Conservation (phyloP, 1,140 invertebrate genomes). For the Pseudomyrmex pallidus region DNA sequence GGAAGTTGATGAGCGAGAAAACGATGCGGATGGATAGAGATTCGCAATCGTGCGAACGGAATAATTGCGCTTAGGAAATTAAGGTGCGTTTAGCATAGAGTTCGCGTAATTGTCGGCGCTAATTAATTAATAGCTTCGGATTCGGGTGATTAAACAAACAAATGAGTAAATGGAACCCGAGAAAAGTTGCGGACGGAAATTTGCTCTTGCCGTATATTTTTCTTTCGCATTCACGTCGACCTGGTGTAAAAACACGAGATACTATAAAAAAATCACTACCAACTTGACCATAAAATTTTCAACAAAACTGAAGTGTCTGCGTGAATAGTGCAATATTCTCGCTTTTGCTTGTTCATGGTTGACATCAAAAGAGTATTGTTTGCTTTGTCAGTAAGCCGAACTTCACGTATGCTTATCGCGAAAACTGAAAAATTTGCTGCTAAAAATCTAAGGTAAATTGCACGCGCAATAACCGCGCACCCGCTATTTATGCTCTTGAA, state of each 20-base stretch:
- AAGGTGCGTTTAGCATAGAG: constrained; percentile 64
- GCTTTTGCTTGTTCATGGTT: constrained; percentile 11
- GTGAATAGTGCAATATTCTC: not conserved
- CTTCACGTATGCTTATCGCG: not conserved
- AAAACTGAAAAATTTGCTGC: not conserved
- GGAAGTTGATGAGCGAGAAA: constrained; percentile 35
- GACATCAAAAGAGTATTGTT: not conserved
- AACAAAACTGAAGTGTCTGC: constrained; percentile 7
- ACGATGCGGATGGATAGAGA: not conserved
- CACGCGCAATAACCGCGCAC: constrained; percentile 7
- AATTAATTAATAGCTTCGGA: constrained; percentile 76
- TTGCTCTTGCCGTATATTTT: not conserved
- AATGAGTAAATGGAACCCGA: constrained; percentile 11
- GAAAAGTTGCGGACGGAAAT: constrained; percentile 1
- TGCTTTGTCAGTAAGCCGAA: not conserved
- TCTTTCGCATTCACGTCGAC: not conserved
- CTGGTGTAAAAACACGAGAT: not conserved
- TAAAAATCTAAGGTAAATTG: constrained; percentile 3
- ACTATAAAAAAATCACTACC: not conserved
- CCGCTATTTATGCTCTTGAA: constrained; percentile 14
- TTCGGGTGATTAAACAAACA: constrained; percentile 47
- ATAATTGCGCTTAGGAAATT: constrained; percentile 71
- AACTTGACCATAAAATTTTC: constrained; percentile 21
- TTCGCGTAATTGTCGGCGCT: constrained; percentile 70
- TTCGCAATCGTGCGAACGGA: constrained; percentile 68